Conservation (phyloP, 2,797 vertebrate genomes). For the Pangasius djambal region DNA sequence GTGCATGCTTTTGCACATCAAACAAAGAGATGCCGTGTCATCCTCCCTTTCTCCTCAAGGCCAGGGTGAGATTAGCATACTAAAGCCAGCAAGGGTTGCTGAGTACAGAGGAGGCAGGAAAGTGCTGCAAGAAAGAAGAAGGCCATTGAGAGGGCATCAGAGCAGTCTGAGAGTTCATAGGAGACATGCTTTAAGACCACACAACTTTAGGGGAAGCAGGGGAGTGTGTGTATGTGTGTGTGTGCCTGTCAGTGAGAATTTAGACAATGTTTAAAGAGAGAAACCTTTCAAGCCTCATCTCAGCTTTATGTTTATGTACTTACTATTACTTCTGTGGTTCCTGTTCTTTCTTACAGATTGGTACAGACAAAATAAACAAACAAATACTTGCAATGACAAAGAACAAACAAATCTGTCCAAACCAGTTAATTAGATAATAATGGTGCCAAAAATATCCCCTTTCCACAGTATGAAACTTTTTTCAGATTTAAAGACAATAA, state of each 20-base stretch:
- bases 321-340: background rate
- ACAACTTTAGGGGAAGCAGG: background rate
- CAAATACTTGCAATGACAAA: background rate
- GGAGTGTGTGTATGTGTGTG: background rate
- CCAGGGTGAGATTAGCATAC: constrained; percentile 24
- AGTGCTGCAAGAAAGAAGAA: background rate
- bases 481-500: background rate
- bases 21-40: background rate
- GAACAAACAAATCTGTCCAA: background rate
- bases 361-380: background rate
- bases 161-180: background rate
- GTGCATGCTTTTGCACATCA: background rate
- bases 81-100: constrained; percentile 5
- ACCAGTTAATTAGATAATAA: background rate
- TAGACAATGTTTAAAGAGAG: background rate
- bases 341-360: background rate
- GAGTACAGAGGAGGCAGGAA: constrained; percentile 26
- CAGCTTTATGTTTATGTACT: background rate
- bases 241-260: background rate
- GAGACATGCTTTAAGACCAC: background rate
- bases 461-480: too few species aligned
- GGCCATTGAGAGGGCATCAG: background rate
- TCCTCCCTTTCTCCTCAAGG: constrained; percentile 23
- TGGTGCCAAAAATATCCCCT: background rate
- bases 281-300: background rate